Evolutionary conservation across 2,797 vertebrate species (phyloP).

Genomic region (Rhinichthys osculus): DNA sequence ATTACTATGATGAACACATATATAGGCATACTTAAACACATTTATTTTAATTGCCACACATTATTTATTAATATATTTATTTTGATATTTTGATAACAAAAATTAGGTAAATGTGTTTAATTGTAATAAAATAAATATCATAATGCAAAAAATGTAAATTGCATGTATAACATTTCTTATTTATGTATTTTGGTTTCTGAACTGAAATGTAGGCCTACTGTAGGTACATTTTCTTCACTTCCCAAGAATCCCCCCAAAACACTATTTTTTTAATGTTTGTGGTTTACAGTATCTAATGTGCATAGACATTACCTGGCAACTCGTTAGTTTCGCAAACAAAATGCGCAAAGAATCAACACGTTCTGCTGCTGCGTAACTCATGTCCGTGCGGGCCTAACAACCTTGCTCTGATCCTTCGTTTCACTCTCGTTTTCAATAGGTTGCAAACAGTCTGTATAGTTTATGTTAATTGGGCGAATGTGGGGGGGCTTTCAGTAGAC

Average conservation of each 20-base stretch:
- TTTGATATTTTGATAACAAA: not conserved
- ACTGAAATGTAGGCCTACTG: no score
- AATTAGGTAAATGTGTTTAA: not conserved
- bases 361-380: constrained; percentile 1
- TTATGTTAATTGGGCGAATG: constrained; percentile 55
- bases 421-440: constrained; percentile 23
- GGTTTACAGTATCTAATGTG: not conserved
- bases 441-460: not conserved
- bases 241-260: not conserved
- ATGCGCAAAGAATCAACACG: not conserved
- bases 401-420: constrained; percentile 42
- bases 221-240: not conserved
- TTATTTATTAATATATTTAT: not conserved
- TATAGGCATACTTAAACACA: not conserved
- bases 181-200: not conserved
- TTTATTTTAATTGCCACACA: not conserved
- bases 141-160: no score
- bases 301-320: constrained; percentile 5
- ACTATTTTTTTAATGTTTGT: not conserved
- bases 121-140: not conserved
- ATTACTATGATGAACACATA: not conserved
- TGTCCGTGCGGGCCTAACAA: constrained; percentile 42
- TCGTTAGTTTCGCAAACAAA: not conserved
- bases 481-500: accelerated
- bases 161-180: not conserved